A percentile compares a stretch with the other conserved stretches of the same genome.
phyloP scores from a whole-genome alignment of 1,140 invertebrate species.

The Hypsibius dujardini region DNA sequence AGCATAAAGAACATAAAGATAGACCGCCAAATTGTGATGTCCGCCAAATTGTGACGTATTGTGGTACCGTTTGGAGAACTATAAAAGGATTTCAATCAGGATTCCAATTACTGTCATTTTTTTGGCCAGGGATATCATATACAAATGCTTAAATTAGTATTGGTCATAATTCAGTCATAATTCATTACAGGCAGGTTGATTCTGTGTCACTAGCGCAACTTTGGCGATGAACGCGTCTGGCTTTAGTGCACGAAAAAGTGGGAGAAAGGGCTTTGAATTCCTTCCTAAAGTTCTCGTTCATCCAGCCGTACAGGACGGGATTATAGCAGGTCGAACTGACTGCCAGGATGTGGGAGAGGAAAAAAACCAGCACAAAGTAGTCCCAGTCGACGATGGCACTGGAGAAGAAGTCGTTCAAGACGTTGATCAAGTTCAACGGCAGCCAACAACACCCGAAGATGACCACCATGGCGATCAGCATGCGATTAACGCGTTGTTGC shows the following conservation, averaged over 20 bases:
- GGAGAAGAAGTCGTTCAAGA: conserved; percentile 60
- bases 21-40: no score
- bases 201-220: no score
- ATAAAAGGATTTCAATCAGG: no score
- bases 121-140: no score
- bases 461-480: conserved; percentile 90
- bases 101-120: no score
- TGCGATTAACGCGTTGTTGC: conserved; percentile 58
- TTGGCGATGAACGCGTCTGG: no score
- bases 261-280: conserved; percentile 62
- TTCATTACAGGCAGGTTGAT: no score
- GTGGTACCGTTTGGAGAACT: no score
- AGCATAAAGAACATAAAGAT: no score
- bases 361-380: conserved; percentile 42
- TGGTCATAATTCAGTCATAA: no score
- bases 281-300: conserved; percentile 95
- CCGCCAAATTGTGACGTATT: no score
- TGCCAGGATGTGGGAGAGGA: conserved; percentile 72
- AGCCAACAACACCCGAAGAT: conserved; percentile 92
- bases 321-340: conserved; percentile 93
- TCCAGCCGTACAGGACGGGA: conserved; percentile 87
- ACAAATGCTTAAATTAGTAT: no score
- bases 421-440: conserved; percentile 71
- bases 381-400: conserved; percentile 21
- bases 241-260: not conserved